A percentile compares a stretch with the other conserved stretches of the same genome.
Evolutionary conservation across 2,113 vertebrate species (phyloP).

Genomic region (Paralichthys olivaceus): DNA sequence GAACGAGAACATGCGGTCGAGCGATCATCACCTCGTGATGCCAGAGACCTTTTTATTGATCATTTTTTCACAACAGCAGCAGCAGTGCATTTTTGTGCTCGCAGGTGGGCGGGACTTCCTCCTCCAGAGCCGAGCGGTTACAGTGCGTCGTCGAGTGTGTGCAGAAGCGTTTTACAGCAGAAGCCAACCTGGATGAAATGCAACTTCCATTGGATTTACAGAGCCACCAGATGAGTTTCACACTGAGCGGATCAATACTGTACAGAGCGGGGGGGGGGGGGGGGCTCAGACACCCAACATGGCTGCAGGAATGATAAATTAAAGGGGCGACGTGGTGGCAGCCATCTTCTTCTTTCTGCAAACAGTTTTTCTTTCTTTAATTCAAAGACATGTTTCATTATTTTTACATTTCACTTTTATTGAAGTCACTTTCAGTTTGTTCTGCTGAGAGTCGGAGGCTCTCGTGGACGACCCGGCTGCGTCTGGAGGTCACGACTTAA

Average conservation of each 20-base stretch:
- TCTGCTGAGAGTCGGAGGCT: too few relatives aligned
- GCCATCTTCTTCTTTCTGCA: background rate
- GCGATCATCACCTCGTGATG: constrained; percentile 39
- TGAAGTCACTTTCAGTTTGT: too few relatives aligned
- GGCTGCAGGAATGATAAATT: background rate
- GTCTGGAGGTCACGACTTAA: too few relatives aligned
- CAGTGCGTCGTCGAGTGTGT: constrained; percentile 63
- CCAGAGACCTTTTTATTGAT: constrained; percentile 62
- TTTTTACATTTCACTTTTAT: too few relatives aligned
- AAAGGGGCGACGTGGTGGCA: background rate
- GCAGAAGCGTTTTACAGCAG: constrained; percentile 76
- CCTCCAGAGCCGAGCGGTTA: constrained; percentile 53
- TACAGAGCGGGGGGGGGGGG: too few relatives aligned
- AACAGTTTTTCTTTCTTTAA: too few relatives aligned
- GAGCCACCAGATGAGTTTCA: constrained; percentile 32
- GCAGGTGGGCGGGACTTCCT: constrained; percentile 24
- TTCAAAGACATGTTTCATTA: too few relatives aligned
- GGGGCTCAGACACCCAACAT: background rate
- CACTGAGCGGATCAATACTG: constrained; percentile 11
- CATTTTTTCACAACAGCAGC: constrained; percentile 62
- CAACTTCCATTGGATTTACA: constrained; percentile 44
- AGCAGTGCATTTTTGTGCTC: constrained; percentile 33
- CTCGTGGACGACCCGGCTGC: too few relatives aligned
- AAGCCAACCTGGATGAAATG: constrained; percentile 58
- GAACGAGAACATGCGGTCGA: constrained; percentile 11